Base-by-base conservation (phyloP, 1,140 invertebrate species). In the Tetramorium parvispinum region DNA sequence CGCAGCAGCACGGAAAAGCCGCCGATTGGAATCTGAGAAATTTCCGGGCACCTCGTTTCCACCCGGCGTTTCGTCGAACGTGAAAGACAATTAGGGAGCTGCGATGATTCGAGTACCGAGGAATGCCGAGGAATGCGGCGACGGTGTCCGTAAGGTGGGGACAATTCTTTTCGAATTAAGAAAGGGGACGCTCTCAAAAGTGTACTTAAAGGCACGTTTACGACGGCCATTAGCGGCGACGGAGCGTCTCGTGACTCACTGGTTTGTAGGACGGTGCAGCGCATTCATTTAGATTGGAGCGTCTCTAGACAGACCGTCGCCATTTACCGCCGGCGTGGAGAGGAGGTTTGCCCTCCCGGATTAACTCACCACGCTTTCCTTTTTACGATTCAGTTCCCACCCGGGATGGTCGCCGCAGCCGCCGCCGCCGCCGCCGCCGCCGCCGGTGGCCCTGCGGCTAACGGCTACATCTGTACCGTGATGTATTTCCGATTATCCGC, bases 221-320 rank as follows among this genome's bases (percentile, higher is more conserved):
- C 68, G 66, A 57, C 40, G 16, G 59, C 37, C 24, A 57, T 82
- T 82, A 82, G 55, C 37, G 40, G 68, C 55, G 79, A 59, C 55
- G 53, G 53, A 32, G 8, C 27, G 79, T 75, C 53, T 83, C 53
- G 68, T 83, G 79, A 83, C 55, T 83, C 79, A 83, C 53, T 1
- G 53, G 40, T 40, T 75, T 73, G 79, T 73, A 70, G 49, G 79
- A 83, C 61, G 68, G 53, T n/a, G 79, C 79, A 18, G 53, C 27
- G 40, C 27, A 27, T 73, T 55, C 55, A 83, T 83, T 82, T 82
- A 83, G 79, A 82, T 71, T 4, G 57, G 55, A 83, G 53, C 68
- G 88, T 75, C 85, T 86, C 88, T 89, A 89, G 88, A 89, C 88
- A 83, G 77, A 57, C 76, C 82, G 88, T 89, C 88, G 88, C 88